Base-by-base conservation (phyloP, 2,888 invertebrate species). In the Mantis religiosa region DNA sequence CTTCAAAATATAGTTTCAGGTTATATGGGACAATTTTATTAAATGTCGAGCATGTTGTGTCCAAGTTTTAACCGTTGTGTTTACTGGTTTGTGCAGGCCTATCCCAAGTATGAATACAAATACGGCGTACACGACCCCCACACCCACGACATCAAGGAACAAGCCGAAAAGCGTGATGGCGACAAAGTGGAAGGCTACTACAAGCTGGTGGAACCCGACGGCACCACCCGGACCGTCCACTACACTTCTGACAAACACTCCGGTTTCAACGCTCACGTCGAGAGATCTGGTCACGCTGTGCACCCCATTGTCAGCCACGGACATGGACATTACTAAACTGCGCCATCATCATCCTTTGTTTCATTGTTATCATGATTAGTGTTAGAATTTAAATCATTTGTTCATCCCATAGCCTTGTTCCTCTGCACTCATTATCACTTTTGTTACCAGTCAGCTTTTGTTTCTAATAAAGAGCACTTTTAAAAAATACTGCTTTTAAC, bases 191-290 rank as follows among this genome's bases (percentile, higher is more conserved):
- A 82, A 25, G 88, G 88, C 28, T 85, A 47, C 88, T 88, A 88
- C 88, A 88, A 85, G 85, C 86, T 88, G 28, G 85, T 88, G 25
- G 88, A 88, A 47, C 20, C 88, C 9, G 88, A 88, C 28, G 88
- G 88, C 82, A 88, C 88, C 41, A 82, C 85, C 84, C 85, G 91
- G 90, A 94, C 94, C 83, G 95, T 95, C 34, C 94, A 95, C 91
- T 95, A 95, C 92, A 94, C 95, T 41, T 94, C 95, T 28, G 95
- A 95, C 88, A 89, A 90, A 88, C 90, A 90, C 90, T 91, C 91
- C 93, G 94, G 94, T 91, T 94, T 94, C 93, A 94, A 94, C 93
- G 94, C 94, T 87, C 92, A 94, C 91, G 94, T 95, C 12, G 82
- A 84, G 85, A 87, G 95, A 92, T 94, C 84, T 15, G 84, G 84